Base-by-base conservation (phyloP, 53 echinoderm and acorn worm genomes). In the Mesocentrotus franciscanus region DNA sequence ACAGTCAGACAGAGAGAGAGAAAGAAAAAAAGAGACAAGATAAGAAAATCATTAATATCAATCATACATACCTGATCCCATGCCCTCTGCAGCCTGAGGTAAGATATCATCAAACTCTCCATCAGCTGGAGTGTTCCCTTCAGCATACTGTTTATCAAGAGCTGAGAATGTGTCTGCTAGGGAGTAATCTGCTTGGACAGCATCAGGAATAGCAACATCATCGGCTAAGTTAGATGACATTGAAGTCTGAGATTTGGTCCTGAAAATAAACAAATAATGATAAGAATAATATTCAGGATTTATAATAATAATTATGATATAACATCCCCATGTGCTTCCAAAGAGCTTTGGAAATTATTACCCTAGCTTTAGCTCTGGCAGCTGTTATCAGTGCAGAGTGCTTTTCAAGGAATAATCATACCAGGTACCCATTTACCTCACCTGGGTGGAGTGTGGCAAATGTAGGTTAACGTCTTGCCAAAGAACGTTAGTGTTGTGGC, bases 41-140 rank as follows among this genome's bases (percentile, higher is more conserved):
- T 2, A 62, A 62, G 62, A 30, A 30, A 74, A 32, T 4, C 64
- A 64, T 15, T 18, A 18, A 20, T 16, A 64, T 64, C 64, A 18
- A 15, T 18, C 16, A 81, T 81, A 92, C 68, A 33, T 85, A 99
- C 99, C 99, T 96, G 99, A 97, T 27, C 99, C 99, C 98, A 99
- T 99, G 27, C 98, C 99, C 81, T 99, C 98, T 60, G 99, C 99
- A 90, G 98, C 99, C 92, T 99, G 99, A 27, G 99, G 99, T 42
- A 99, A 94, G 4, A 99, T 95, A 93, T 99, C 99, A 95, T 99
- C 99, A 84, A 72, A 85, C 6, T 95, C 89, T 22, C 26, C 90
- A 34, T 97, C 97, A 0, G 90, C 35, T 32, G 90, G 89, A 11
- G 35, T 35, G 6, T 84, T 84, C 11, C 98, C 97, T 72, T 97